Evolutionary conservation across 2,113 vertebrate species (phyloP).

Genomic region (Probosciger aterrimus): DNA sequence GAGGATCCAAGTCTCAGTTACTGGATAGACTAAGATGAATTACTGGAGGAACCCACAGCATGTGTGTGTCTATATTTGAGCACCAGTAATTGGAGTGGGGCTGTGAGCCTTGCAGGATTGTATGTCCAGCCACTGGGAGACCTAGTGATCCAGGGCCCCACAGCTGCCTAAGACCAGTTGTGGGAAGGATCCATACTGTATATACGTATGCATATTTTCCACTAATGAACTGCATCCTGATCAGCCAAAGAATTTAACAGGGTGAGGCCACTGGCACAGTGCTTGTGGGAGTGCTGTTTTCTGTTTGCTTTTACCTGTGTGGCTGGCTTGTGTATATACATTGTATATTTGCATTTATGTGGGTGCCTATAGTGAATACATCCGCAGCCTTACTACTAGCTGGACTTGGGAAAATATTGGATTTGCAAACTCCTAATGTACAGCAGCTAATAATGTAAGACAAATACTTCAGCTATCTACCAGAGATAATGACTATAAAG

Average conservation of each 20-base stretch:
- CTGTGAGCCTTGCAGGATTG: not conserved
- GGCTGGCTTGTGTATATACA: not conserved
- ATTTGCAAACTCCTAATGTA: not conserved
- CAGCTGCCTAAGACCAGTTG: not conserved
- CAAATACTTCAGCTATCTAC: not conserved
- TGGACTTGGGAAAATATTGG: not conserved
- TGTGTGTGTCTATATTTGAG: not conserved
- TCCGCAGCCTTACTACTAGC: not conserved
- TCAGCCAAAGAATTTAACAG: not conserved
- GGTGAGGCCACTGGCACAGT: not conserved
- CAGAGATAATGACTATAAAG: not conserved
- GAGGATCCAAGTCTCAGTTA: not conserved
- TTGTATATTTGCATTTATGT: fast-evolving
- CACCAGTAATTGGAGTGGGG: not conserved
- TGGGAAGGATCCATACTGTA: not conserved
- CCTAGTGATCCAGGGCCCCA: not conserved
- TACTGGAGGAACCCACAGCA: not conserved
- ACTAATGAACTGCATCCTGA: not conserved
- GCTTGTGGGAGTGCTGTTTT: not conserved
- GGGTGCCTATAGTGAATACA: not conserved
- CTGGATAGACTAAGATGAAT: not conserved
- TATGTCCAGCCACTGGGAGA: not conserved
- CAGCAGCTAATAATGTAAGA: not conserved
- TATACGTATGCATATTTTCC: not conserved
- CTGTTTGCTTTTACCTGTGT: not conserved